Evolutionary conservation across 2,797 vertebrate species (phyloP).

Genomic region (Phylloscopus collybita): DNA sequence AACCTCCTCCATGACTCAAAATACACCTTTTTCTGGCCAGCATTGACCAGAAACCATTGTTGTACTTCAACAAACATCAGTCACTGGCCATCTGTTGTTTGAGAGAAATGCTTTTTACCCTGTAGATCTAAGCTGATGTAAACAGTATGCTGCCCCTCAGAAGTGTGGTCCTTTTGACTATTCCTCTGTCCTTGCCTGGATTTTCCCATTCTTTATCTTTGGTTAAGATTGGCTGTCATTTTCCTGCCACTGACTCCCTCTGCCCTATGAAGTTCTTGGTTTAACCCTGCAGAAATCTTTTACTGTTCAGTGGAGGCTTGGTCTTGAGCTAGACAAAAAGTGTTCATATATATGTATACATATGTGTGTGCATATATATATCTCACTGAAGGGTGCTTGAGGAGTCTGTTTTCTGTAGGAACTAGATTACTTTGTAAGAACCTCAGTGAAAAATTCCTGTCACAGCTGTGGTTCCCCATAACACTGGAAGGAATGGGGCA

Average conservation of each 20-base stretch:
- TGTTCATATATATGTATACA: fast-evolving
- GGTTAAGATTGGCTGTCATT: neutral
- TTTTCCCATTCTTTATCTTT: neutral
- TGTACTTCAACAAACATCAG: neutral
- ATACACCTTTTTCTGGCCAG: neutral
- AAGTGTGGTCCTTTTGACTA: neutral
- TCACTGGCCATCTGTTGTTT: neutral
- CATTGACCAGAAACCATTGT: neutral
- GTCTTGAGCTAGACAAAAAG: neutral
- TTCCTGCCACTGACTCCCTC: fast-evolving
- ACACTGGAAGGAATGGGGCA: neutral
- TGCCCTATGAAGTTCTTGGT: fast-evolving
- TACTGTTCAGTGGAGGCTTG: fast-evolving
- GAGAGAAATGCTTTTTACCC: neutral
- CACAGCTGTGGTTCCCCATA: neutral
- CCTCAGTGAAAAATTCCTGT: neutral
- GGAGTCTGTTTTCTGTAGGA: neutral
- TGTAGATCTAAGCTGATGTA: neutral
- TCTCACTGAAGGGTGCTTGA: neutral
- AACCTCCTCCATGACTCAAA: neutral
- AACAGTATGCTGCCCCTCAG: neutral
- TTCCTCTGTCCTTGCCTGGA: neutral
- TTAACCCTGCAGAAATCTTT: neutral
- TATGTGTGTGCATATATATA: too few relatives aligned
- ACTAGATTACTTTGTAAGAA: neutral